Base-by-base conservation (phyloP, 2,888 invertebrate genomes). In the Argyra leucocephala region DNA sequence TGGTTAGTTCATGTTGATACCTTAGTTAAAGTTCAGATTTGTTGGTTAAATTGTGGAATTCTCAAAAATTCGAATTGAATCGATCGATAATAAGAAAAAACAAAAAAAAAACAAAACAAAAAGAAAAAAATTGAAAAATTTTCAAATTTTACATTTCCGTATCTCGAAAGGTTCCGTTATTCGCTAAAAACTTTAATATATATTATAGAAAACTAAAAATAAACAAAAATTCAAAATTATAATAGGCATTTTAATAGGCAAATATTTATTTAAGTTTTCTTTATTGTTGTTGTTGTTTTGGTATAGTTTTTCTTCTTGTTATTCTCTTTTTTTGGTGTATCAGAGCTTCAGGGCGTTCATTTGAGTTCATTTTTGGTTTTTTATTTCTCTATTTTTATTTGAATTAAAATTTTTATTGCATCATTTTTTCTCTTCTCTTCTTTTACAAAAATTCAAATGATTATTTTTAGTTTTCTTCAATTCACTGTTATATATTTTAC, bases 211-310 rank as follows among this genome's bases (percentile, higher is more conserved):
- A 48, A 48, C 48, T 48, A 48, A 48, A 48, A 48, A 18, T 48
- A 18, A 37, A 48, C 12, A 12, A 48, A 48, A 15, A 18, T 48
- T 48, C 15, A 48, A 48, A 48, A 48, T 48, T 48, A 48, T 48
- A 48, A 48, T 48, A 48, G 48, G 48, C 48, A 48, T 48, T 48
- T 48, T 48, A 48, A 48, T 48, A 48, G 48, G 48, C 48, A 48
- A 48, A 48, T 18, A 48, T 48, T 48, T 48, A 18, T 5, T 48
- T 48, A 31, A 31, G 10, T 31, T 10, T 48, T 3, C 18, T 18
- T 48, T 18, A 18, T 48, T 48, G 1, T 48, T 48, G 5, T 48
- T 15, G 1, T 48, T 5, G 12, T 2, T 6, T 48, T 48, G n/a
- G n/a, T n/a, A 31, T 31, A 31, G 10, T 31, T 10, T 48, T 3